Conservation (phyloP, 2,113 vertebrate species). For the Porphyrio hochstetteri region DNA sequence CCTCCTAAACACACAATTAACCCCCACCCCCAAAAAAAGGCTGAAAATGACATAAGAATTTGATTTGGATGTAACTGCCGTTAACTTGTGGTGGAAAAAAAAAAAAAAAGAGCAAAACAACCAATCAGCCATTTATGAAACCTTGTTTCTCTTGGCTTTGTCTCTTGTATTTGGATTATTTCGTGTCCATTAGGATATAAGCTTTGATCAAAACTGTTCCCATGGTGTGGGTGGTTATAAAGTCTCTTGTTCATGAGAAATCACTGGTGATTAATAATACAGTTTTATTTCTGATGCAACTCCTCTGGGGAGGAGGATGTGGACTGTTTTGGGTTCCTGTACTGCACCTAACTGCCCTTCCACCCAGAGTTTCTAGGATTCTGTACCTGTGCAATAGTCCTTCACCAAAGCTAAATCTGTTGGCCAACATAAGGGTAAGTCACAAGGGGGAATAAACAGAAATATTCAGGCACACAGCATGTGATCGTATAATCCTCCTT, state of each 20-base stretch:
- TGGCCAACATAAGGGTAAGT: not conserved
- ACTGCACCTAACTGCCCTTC: not conserved
- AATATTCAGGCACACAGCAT: not conserved
- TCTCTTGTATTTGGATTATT: not conserved
- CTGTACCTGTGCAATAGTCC: not conserved
- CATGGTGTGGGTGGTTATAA: not conserved
- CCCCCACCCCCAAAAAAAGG: not conserved
- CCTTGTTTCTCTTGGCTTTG: not conserved
- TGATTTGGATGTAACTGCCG: not conserved
- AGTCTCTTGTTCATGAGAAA: not conserved
- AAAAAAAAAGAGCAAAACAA: not conserved
- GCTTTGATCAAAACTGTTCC: conserved; percentile 7
- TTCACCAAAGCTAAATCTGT: not conserved
- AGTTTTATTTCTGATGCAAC: not conserved
- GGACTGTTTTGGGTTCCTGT: not conserved
- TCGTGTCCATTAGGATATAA: not conserved
- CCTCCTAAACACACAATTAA: not conserved
- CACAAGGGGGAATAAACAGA: not conserved
- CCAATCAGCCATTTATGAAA: not conserved
- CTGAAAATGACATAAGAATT: not conserved
- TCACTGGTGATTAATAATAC: not conserved
- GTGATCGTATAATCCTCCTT: not conserved
- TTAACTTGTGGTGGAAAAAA: not conserved
- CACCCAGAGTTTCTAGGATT: not conserved
- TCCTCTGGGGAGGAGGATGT: not conserved